Evolutionary conservation across 2,888 invertebrate species (phyloP).

Genomic region (Clitarchus hookeri): DNA sequence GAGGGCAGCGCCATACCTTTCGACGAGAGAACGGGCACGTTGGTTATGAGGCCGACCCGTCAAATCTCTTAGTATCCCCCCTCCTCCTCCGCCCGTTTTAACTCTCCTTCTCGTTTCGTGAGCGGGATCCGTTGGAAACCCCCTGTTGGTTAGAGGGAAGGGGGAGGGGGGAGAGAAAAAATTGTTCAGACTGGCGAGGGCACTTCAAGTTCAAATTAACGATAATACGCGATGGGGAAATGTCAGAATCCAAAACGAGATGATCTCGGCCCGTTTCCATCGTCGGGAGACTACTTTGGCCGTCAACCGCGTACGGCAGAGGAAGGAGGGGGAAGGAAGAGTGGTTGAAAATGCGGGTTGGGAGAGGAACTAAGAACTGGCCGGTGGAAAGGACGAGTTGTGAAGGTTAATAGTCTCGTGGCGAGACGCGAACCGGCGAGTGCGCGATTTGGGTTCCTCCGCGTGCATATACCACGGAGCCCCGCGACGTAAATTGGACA

Average conservation of each 20-base stretch:
- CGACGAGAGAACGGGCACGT: not conserved
- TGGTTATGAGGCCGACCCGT: conserved; percentile 3
- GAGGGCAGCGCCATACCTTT: not conserved
- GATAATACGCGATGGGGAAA: not conserved
- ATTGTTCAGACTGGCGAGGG: not conserved
- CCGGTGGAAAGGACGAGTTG: not conserved
- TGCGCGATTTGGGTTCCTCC: no score
- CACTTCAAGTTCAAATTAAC: not conserved
- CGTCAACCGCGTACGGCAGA: not conserved
- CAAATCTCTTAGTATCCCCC: not conserved
- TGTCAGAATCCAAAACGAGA: not conserved
- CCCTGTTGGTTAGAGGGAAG: no score
- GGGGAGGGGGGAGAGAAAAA: not conserved
- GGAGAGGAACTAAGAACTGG: not conserved
- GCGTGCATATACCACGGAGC: no score
- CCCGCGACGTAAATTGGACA: no score
- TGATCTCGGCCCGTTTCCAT: not conserved
- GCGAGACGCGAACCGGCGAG: no score
- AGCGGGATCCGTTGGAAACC: no score
- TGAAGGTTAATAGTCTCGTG: not conserved
- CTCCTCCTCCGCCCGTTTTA: not conserved
- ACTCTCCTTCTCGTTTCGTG: no score
- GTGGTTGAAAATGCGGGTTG: not conserved
- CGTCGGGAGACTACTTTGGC: not conserved
- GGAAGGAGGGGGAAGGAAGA: not conserved